Evolutionary conservation across 37 sponge, comb jelly and placozoan genomes (phyloP).

Genomic region (Theonella swinhoei): DNA sequence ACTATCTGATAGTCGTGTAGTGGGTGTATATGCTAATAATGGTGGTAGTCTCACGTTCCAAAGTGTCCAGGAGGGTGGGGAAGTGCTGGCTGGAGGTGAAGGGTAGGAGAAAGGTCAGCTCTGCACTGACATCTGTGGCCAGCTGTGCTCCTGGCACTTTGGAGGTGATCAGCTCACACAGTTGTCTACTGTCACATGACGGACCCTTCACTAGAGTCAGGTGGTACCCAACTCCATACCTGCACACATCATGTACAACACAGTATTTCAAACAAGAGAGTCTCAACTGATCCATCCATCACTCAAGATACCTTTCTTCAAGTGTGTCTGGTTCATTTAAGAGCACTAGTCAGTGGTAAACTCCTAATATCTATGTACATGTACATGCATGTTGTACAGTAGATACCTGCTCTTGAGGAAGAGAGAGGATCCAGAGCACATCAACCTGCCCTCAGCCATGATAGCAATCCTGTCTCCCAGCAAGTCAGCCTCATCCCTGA

Average conservation of each 20-base stretch:
- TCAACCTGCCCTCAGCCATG: slow-evolving; percentile 88
- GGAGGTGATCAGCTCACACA: slow-evolving; percentile 51
- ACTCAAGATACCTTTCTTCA: too few relatives aligned
- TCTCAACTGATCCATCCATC: too few relatives aligned
- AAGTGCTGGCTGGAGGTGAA: slow-evolving; percentile 62
- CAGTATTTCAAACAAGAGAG: background rate
- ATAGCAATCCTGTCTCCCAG: slow-evolving; percentile 98
- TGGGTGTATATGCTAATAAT: too few relatives aligned
- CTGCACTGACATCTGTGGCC: slow-evolving; percentile 84
- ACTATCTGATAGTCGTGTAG: too few relatives aligned
- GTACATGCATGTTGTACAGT: background rate
- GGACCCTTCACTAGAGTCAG: slow-evolving; percentile 85
- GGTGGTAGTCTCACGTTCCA: slow-evolving; percentile 78
- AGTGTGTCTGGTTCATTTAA: too few relatives aligned
- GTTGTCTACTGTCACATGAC: slow-evolving; percentile 60
- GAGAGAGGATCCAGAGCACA: slow-evolving; percentile 85
- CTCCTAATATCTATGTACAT: background rate
- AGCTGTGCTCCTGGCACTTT: slow-evolving; percentile 55
- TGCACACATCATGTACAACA: background rate
- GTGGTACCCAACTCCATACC: slow-evolving; percentile 97
- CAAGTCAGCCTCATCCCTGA: slow-evolving; percentile 98
- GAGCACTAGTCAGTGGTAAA: background rate
- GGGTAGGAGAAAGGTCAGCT: slow-evolving; percentile 91
- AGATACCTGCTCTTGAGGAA: slow-evolving; percentile 89
- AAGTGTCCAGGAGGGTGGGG: slow-evolving; percentile 74